A percentile compares a stretch with the other conserved stretches of the same genome.
Conservation (phyloP, 2,797 vertebrate species). For the Anabacerthia variegaticeps region DNA sequence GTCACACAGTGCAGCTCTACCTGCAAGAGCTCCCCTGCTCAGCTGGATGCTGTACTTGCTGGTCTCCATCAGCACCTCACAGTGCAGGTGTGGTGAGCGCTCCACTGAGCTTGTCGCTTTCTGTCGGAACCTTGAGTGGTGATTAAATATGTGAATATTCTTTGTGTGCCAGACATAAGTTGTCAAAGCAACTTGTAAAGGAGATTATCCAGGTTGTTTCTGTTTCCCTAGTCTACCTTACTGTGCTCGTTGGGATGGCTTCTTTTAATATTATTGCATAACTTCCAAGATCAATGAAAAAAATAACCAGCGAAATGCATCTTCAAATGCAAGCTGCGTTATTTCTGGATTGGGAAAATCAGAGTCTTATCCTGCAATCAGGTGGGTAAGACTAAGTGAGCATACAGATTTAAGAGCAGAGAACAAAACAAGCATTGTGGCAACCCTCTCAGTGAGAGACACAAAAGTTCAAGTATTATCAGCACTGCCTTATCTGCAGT, state of each 20-base stretch:
- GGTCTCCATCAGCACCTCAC: not conserved
- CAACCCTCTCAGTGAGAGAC: not conserved
- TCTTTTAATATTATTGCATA: constrained; percentile 43
- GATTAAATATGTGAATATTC: not conserved
- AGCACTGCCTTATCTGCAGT: not conserved
- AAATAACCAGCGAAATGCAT: not conserved
- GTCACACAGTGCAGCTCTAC: accelerated
- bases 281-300: not conserved
- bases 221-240: not conserved
- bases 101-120: not conserved
- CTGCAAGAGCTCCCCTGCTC: not conserved
- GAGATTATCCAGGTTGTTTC: not conserved
- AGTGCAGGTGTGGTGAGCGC: not conserved
- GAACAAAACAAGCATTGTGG: not conserved
- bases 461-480: not conserved
- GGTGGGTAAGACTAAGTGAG: not conserved
- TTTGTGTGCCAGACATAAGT: not conserved
- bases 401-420: not conserved
- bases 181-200: not conserved
- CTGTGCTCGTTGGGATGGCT: not conserved
- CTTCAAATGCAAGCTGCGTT: constrained; percentile 25
- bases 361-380: not conserved
- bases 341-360: constrained; percentile 10
- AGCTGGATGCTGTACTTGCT: not conserved
- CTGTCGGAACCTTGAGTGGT: not conserved